A percentile compares a stretch with the other conserved stretches of the same genome.
Evolutionary conservation across 2,888 invertebrate genomes (phyloP).

Genomic region (Conistra vaccinii): DNA sequence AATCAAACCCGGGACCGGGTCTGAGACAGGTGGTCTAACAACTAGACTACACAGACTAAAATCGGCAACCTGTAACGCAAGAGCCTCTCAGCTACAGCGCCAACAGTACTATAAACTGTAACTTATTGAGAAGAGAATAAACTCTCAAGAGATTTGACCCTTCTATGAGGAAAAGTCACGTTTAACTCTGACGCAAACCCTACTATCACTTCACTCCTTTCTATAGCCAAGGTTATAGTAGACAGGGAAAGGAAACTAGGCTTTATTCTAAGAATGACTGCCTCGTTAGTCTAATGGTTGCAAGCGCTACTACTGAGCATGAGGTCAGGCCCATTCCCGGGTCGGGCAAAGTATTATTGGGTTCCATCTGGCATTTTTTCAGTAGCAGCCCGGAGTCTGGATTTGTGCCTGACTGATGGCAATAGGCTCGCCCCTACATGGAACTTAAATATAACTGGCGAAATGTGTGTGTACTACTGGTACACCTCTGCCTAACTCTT

Average conservation of each 20-base stretch:
- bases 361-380: background rate
- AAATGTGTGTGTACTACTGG: background rate
- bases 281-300: background rate
- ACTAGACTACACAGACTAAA: too few relatives aligned
- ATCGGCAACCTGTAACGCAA: background rate
- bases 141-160: background rate
- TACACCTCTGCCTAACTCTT: background rate
- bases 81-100: background rate
- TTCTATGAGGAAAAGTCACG: conserved; percentile 16
- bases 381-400: background rate
- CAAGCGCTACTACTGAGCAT: background rate
- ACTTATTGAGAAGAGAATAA: too few relatives aligned
- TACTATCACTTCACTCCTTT: background rate
- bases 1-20: too few relatives aligned
- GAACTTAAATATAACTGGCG: background rate
- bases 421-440: too few relatives aligned
- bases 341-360: background rate
- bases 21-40: too few relatives aligned
- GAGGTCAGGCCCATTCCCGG: background rate
- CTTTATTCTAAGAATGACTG: conserved; percentile 7
- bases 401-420: background rate
- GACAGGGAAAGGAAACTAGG: background rate
- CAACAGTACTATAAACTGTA: background rate
- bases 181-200: too few relatives aligned
- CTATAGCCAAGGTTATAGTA: conserved; percentile 10